Conservation (phyloP, 2,888 invertebrate species). For the Acanthacorydalis orientalis region DNA sequence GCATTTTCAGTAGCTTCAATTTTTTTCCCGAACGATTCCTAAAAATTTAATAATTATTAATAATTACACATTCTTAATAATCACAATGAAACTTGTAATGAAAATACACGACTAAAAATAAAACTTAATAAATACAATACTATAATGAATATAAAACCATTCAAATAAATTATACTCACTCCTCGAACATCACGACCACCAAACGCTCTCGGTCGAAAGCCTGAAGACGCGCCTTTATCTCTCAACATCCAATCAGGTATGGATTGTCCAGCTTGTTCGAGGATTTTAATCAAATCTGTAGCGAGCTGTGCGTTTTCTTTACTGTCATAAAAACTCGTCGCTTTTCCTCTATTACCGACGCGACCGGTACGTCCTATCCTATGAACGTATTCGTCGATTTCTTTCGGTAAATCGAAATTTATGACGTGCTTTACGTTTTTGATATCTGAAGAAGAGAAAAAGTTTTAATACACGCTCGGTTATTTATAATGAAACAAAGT, state of each 20-base stretch:
- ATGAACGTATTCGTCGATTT: constrained; percentile 89
- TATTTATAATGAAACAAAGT: constrained; percentile 10
- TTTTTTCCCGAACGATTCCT: no score
- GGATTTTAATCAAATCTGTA: constrained; percentile 48
- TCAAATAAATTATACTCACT: constrained; percentile 26
- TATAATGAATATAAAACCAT: no score
- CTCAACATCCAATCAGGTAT: constrained; percentile 56
- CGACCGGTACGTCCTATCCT: constrained; percentile 89
- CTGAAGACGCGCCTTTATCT: constrained; percentile 21
- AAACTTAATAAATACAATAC: no score
- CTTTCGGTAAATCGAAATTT: constrained; percentile 80
- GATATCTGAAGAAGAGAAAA: constrained; percentile 42
- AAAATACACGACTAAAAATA: no score
- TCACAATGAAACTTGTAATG: no score
- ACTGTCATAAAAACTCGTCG: constrained; percentile 68
- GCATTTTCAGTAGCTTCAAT: no score
- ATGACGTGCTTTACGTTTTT: constrained; percentile 75
- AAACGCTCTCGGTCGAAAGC: constrained; percentile 33
- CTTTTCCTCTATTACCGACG: constrained; percentile 76
- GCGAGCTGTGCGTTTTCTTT: constrained; percentile 43
- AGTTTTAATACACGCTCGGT: background rate
- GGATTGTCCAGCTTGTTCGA: constrained; percentile 60
- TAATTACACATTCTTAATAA: no score
- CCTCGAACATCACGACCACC: constrained; percentile 54
- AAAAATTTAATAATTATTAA: no score